phyloP scores from a whole-genome alignment of 2,888 invertebrate genomes.

The Incurvaria masculella region DNA sequence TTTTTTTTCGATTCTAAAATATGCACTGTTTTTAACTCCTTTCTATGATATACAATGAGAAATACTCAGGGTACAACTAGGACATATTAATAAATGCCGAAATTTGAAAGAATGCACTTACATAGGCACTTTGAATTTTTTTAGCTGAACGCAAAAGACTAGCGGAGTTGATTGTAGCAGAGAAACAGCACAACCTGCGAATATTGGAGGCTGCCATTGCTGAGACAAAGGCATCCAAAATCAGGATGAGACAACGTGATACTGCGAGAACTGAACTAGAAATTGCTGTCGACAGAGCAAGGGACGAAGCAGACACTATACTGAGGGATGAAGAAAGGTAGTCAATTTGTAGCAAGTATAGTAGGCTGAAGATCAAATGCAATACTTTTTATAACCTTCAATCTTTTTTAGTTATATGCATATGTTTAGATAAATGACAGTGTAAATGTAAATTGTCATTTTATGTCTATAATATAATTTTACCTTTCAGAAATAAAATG shows the following conservation, averaged over 20 bases:
- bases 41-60: too few species aligned
- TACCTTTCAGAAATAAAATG: slow-evolving; percentile 50
- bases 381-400: too few species aligned
- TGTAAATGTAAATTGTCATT: too few species aligned
- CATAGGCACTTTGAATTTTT: slow-evolving; percentile 12
- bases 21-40: too few species aligned
- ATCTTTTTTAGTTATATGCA: too few species aligned
- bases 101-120: neutral
- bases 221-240: slow-evolving; percentile 40
- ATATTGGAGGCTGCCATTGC: slow-evolving; percentile 47
- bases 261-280: slow-evolving; percentile 27
- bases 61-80: too few species aligned
- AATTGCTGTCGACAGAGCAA: slow-evolving; percentile 27
- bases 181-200: slow-evolving; percentile 43
- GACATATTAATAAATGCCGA: neutral
- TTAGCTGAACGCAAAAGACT: slow-evolving; percentile 44
- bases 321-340: slow-evolving; percentile 40
- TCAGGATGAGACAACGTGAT: slow-evolving; percentile 30
- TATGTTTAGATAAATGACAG: too few species aligned
- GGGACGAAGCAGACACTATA: slow-evolving; percentile 39
- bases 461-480: slow-evolving; percentile 2
- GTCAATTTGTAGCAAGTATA: too few species aligned
- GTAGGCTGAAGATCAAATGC: too few species aligned
- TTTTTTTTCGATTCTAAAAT: too few species aligned
- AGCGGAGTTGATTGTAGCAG: slow-evolving; percentile 45